These are phyloP conservation scores for Stegostoma tigrinum DNA, from an alignment of 2,113 vertebrate genomes.

Conservation along the genomic window DNA sequence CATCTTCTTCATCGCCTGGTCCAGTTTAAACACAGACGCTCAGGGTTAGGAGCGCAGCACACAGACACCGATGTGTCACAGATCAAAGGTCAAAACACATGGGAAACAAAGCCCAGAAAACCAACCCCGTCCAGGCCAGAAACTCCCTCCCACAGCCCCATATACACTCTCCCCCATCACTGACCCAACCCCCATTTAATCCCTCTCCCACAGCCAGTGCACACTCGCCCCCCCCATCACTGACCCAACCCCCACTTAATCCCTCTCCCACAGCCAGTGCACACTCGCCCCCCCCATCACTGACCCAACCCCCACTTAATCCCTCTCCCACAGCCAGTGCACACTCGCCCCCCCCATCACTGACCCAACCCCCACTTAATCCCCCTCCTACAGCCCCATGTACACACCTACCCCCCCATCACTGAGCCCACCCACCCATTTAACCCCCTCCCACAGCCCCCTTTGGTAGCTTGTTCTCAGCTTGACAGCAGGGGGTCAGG, in stretches of 20 bases:
- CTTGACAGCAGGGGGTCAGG: not conserved
- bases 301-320: not conserved
- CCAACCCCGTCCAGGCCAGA: not conserved
- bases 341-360: no score
- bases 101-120: not conserved
- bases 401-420: no score
- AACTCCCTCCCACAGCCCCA: no score
- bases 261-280: no score
- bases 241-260: not conserved
- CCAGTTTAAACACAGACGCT: not conserved
- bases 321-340: not conserved
- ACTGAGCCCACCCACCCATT: not conserved
- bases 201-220: not conserved
- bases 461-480: no score
- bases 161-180: not conserved
- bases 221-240: not conserved
- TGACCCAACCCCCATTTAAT: not conserved
- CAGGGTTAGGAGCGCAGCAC: not conserved
- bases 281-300: not conserved
- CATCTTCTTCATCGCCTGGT: conserved; percentile 86
- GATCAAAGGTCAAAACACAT: not conserved
- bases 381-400: no score
- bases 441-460: not conserved
- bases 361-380: not conserved
- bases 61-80: not conserved